Evolutionary conservation across 2,888 invertebrate species (phyloP).

Genomic region (Galerucella nymphaeae): DNA sequence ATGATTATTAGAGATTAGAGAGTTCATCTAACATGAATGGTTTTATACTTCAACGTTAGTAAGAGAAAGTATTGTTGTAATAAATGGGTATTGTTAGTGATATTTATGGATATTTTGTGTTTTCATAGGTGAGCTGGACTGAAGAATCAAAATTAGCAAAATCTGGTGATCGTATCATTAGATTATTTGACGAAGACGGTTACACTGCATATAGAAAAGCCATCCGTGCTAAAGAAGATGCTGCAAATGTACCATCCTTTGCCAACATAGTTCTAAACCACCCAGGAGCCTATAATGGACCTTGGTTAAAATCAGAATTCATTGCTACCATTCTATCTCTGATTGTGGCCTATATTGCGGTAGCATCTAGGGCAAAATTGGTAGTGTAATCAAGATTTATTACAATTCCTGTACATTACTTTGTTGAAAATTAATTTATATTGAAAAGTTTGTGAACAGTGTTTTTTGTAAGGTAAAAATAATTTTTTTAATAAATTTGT

Average conservation of each 20-base stretch:
- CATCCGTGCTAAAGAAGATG: constrained; percentile 77
- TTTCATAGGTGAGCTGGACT: constrained; percentile 87
- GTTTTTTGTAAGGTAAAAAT: constrained; percentile 7
- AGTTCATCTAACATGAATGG: too few species aligned
- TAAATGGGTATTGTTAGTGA: background rate
- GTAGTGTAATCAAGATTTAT: constrained; percentile 39
- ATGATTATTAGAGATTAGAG: too few species aligned
- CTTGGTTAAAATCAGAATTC: constrained; percentile 92
- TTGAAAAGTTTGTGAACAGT: constrained; percentile 20
- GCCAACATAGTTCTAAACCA: constrained; percentile 79
- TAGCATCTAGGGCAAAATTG: constrained; percentile 84
- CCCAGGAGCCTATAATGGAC: constrained; percentile 88
- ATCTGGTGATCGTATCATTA: constrained; percentile 83
- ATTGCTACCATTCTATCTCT: constrained; percentile 83
- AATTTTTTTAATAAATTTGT: constrained; percentile 23
- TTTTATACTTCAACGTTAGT: too few species aligned
- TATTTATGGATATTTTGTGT: background rate
- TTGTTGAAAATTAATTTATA: constrained; percentile 32
- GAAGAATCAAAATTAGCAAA: constrained; percentile 86
- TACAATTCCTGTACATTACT: constrained; percentile 19
- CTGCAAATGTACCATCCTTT: constrained; percentile 75
- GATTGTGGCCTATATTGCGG: constrained; percentile 87
- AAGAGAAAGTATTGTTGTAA: background rate
- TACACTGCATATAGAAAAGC: constrained; percentile 88
- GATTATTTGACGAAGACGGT: constrained; percentile 92